These are phyloP conservation scores for Bellardia pandia DNA, from an alignment of 2,888 invertebrate species.

Conservation along the genomic window DNA sequence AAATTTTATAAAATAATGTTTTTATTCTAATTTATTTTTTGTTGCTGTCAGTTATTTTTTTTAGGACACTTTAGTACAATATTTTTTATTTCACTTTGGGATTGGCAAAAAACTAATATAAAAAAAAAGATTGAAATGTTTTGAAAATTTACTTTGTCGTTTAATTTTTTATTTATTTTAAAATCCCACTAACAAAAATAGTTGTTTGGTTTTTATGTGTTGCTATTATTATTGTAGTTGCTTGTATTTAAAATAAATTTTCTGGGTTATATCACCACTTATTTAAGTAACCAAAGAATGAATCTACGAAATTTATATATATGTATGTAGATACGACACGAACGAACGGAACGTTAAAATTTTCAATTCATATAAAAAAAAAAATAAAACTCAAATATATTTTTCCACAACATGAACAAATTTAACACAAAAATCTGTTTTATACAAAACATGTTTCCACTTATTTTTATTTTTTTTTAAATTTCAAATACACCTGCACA, in stretches of 20 bases:
- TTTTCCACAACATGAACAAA: conserved; percentile 56
- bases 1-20: conserved; percentile 1
- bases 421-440: conserved; percentile 8
- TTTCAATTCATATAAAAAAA: background rate
- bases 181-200: conserved; percentile 57
- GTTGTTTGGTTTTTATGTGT: conserved; percentile 52
- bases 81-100: conserved; percentile 47
- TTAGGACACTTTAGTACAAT: conserved; percentile 33
- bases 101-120: conserved; percentile 55
- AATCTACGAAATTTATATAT: conserved; percentile 41
- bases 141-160: conserved; percentile 63
- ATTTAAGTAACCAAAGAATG: conserved; percentile 70
- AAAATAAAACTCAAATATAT: conserved; percentile 23
- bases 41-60: conserved; percentile 47
- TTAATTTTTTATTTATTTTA: conserved; percentile 51
- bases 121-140: conserved; percentile 25
- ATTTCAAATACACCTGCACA: conserved; percentile 48
- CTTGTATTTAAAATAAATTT: conserved; percentile 61
- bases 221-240: conserved; percentile 26
- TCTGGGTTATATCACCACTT: conserved; percentile 73
- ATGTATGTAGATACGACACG: background rate
- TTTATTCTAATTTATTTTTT: conserved; percentile 36
- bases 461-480: conserved; percentile 15
- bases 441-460: conserved; percentile 46
- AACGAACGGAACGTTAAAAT: background rate